phyloP scores from a whole-genome alignment of 2,797 vertebrate species.

The Chanos chanos region DNA sequence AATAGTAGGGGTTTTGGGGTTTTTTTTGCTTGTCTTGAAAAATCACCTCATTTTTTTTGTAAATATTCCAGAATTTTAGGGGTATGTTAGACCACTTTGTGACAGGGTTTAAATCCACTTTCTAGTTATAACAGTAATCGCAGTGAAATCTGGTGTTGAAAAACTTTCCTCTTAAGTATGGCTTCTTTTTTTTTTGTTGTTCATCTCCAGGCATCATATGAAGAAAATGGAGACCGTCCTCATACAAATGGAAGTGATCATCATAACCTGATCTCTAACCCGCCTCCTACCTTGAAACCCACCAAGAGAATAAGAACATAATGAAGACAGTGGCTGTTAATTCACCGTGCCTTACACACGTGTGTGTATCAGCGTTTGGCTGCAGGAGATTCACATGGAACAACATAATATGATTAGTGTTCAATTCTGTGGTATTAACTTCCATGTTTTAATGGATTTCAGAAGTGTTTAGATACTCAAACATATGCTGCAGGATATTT shows the following conservation, averaged over 20 bases:
- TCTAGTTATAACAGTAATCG: background rate
- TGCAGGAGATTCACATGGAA: background rate
- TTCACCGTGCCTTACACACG: background rate
- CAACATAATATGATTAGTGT: background rate
- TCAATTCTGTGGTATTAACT: background rate
- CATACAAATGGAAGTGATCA: conserved; percentile 31
- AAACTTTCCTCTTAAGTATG: no score
- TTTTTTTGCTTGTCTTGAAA: no score
- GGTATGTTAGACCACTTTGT: no score
- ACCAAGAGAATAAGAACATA: conserved; percentile 77
- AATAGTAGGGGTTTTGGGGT: no score
- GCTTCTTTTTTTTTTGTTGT: conserved; percentile 14
- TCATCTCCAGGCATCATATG: conserved; percentile 32
- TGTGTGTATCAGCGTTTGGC: background rate
- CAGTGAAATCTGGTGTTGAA: background rate
- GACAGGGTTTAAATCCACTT: no score
- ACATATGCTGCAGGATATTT: background rate
- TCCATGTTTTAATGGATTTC: conserved; percentile 48
- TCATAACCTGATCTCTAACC: conserved; percentile 54
- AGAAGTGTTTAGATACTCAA: background rate
- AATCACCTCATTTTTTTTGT: no score
- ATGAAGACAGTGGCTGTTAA: conserved; percentile 29
- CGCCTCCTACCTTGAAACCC: conserved; percentile 47
- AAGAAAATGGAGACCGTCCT: conserved; percentile 53
- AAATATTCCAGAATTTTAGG: no score